These are phyloP conservation scores for Pararge aegeria DNA, from an alignment of 1,140 invertebrate genomes.

Conservation along the genomic window DNA sequence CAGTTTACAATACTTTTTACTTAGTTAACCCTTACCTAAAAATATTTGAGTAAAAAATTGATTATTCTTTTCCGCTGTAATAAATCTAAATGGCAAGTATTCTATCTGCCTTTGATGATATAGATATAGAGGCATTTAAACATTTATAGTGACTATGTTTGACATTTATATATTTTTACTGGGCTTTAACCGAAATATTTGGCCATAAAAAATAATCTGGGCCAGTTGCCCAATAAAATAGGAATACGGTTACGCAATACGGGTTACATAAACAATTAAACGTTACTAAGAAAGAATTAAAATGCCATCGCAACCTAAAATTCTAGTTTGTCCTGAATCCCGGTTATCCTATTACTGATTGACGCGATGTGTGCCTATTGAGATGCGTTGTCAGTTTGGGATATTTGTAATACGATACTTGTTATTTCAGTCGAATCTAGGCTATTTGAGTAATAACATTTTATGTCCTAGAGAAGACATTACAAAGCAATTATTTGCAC, in stretches of 20 bases:
- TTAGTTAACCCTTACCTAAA: no score
- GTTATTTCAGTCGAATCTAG: conserved; percentile 4
- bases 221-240: conserved; percentile 32
- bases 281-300: conserved; percentile 43
- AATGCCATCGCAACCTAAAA: conserved; percentile 49
- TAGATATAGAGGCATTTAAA: no score
- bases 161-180: no score
- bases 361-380: conserved; percentile 2
- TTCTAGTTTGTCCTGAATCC: conserved; percentile 50
- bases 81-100: no score
- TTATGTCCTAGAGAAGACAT: no score
- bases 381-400: background rate
- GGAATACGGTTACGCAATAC: conserved; percentile 41
- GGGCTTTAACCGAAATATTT: background rate
- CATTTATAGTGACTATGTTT: no score
- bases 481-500: no score
- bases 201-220: conserved; percentile 6
- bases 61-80: no score
- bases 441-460: background rate
- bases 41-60: no score
- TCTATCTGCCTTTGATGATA: no score
- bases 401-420: conserved; percentile 14
- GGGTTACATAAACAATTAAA: conserved; percentile 55
- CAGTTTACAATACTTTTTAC: no score
- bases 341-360: conserved; percentile 51